Percentiles rank a stretch among this genome's conserved stretches.
phyloP scores from a whole-genome alignment of 2,888 invertebrate genomes.

The Poecilus cupreus region DNA sequence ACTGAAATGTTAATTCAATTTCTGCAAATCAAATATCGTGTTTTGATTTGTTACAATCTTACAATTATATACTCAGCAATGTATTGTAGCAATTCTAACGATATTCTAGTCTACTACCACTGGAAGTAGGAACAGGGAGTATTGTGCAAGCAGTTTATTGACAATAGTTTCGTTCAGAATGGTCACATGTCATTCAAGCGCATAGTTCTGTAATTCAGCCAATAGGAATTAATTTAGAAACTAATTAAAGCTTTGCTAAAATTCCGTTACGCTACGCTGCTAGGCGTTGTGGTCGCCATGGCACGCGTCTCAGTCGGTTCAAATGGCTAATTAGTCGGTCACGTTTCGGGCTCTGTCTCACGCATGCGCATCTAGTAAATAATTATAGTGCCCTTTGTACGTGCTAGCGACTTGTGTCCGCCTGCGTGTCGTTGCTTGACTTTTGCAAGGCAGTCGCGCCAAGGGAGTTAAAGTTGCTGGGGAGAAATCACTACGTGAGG shows the following conservation, averaged over 20 bases:
- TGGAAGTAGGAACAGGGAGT: too few species aligned
- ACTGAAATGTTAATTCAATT: too few species aligned
- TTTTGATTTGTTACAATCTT: too few species aligned
- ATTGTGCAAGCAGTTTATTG: background rate
- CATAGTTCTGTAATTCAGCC: slow-evolving; percentile 30
- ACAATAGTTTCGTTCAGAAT: background rate
- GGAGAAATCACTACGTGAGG: slow-evolving; percentile 16
- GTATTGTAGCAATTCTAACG: too few species aligned
- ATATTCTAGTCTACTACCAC: too few species aligned
- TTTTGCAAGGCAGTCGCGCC: background rate
- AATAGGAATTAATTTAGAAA: slow-evolving; percentile 58
- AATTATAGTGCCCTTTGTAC: slow-evolving; percentile 55
- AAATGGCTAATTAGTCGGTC: slow-evolving; percentile 57
- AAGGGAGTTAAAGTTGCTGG: background rate
- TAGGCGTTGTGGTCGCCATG: slow-evolving; percentile 14
- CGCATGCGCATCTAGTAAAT: slow-evolving; percentile 54
- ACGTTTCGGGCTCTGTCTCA: slow-evolving; percentile 46
- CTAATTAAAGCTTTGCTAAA: slow-evolving; percentile 58
- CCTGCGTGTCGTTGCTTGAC: background rate
- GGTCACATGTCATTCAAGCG: slow-evolving; percentile 30
- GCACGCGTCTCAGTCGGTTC: slow-evolving; percentile 43
- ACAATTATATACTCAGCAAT: too few species aligned
- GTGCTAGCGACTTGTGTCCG: slow-evolving; percentile 17
- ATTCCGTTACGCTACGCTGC: slow-evolving; percentile 8
- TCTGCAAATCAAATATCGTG: too few species aligned